These are phyloP conservation scores for Palloptera scutellata DNA, from an alignment of 2,888 invertebrate genomes.

Conservation along the genomic window DNA sequence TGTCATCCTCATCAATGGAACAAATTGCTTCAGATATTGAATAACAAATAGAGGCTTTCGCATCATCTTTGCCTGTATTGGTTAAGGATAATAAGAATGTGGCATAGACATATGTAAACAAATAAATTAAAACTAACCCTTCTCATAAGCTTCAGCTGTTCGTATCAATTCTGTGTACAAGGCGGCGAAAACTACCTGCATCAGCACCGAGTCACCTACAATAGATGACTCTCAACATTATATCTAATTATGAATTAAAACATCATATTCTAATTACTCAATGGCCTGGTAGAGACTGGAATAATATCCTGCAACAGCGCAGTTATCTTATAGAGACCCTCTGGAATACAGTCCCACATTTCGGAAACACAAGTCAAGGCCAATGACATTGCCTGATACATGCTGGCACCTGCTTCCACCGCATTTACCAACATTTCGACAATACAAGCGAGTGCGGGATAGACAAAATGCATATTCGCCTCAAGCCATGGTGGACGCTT, in stretches of 20 bases:
- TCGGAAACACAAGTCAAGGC: slow-evolving; percentile 76
- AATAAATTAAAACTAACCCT: slow-evolving; percentile 38
- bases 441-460: slow-evolving; percentile 71
- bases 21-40: slow-evolving; percentile 81
- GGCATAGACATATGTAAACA: neutral
- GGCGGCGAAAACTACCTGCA: slow-evolving; percentile 76
- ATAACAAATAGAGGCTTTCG: slow-evolving; percentile 70
- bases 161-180: slow-evolving; percentile 73
- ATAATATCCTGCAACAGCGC: slow-evolving; percentile 73
- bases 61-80: slow-evolving; percentile 42
- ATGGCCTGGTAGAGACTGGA: slow-evolving; percentile 75
- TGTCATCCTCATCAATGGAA: slow-evolving; percentile 80
- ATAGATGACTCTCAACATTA: slow-evolving; percentile 6
- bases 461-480: slow-evolving; percentile 73
- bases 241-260: neutral
- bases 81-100: neutral
- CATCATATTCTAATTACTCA: slow-evolving; percentile 60
- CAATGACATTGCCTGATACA: slow-evolving; percentile 82
- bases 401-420: slow-evolving; percentile 77
- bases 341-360: slow-evolving; percentile 74
- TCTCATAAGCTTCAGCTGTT: slow-evolving; percentile 60
- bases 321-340: slow-evolving; percentile 68
- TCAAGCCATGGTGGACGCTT: slow-evolving; percentile 80
- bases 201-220: slow-evolving; percentile 69
- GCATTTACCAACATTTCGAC: slow-evolving; percentile 75